Conservation (phyloP, 2,797 vertebrate species). For the Sebastes itinus region DNA sequence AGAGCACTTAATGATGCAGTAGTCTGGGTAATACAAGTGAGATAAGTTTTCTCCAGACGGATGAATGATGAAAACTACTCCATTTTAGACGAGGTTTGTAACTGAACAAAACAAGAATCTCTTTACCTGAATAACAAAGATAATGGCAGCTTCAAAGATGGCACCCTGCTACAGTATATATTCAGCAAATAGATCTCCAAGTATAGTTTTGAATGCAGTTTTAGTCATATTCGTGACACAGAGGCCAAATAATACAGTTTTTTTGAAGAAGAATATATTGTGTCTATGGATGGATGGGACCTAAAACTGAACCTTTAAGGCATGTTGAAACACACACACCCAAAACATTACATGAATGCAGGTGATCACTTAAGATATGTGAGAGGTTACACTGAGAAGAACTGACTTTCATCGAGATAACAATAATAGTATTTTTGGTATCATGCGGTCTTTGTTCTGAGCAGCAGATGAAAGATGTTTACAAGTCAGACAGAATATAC, state of each 20-base stretch:
- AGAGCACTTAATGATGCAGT: neutral
- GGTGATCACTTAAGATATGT: neutral
- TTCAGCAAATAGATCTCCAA: neutral
- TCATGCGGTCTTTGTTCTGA: neutral
- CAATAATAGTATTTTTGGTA: neutral
- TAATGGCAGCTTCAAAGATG: neutral
- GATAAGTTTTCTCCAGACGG: neutral
- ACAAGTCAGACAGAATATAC: neutral
- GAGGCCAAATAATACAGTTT: neutral
- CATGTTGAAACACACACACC: neutral
- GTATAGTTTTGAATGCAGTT: neutral
- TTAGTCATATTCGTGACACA: neutral
- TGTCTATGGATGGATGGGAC: neutral
- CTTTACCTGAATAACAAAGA: neutral
- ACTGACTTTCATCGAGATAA: neutral
- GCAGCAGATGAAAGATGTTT: neutral
- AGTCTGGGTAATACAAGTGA: neutral
- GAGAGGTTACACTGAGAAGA: neutral
- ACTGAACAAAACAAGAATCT: neutral
- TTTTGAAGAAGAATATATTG: neutral
- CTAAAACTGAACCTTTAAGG: neutral
- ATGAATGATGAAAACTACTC: neutral
- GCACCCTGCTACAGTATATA: neutral
- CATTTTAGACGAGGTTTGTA: neutral
- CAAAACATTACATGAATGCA: neutral